Evolutionary conservation across 2,888 invertebrate genomes (phyloP).

Genomic region (Xanthostigma xanthostigma): DNA sequence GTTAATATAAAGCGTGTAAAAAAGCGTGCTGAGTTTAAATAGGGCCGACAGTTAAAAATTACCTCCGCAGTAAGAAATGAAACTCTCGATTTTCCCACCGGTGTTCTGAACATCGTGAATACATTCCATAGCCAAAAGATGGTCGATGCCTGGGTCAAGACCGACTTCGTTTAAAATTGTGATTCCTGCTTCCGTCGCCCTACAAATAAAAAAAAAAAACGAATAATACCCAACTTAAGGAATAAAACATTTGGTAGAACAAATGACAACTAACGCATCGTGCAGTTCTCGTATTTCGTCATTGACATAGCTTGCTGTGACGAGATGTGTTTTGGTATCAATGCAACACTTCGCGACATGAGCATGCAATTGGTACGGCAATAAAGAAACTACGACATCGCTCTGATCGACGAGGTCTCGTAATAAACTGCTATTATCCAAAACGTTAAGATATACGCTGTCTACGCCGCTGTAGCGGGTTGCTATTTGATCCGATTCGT

Average conservation of each 20-base stretch:
- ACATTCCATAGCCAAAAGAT: conserved; percentile 90
- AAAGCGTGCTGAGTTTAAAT: no score
- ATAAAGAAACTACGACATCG: conserved; percentile 69
- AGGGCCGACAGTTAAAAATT: no score
- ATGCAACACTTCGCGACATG: conserved; percentile 78
- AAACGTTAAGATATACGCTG: conserved; percentile 69
- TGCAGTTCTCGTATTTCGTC: conserved; percentile 70
- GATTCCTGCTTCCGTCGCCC: conserved; percentile 76
- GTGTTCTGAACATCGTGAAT: conserved; percentile 81
- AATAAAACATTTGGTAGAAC: conserved; percentile 1
- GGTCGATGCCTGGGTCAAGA: conserved; percentile 97
- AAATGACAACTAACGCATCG: conserved; percentile 39
- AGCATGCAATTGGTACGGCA: conserved; percentile 85
- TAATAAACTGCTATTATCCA: conserved; percentile 52
- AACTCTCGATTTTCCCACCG: conserved; percentile 87
- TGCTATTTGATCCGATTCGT: conserved; percentile 77
- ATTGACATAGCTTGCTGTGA: conserved; percentile 90
- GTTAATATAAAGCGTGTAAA: no score
- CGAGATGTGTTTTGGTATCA: conserved; percentile 74
- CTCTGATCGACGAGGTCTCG: conserved; percentile 56
- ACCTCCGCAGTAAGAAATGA: conserved; percentile 91
- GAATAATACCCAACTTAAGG: neutral
- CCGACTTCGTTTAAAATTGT: conserved; percentile 95
- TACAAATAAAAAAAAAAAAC: conserved; percentile 21
- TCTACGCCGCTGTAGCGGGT: conserved; percentile 61